Conservation (phyloP, 2,888 invertebrate species). For the Drosophila koepferae region DNA sequence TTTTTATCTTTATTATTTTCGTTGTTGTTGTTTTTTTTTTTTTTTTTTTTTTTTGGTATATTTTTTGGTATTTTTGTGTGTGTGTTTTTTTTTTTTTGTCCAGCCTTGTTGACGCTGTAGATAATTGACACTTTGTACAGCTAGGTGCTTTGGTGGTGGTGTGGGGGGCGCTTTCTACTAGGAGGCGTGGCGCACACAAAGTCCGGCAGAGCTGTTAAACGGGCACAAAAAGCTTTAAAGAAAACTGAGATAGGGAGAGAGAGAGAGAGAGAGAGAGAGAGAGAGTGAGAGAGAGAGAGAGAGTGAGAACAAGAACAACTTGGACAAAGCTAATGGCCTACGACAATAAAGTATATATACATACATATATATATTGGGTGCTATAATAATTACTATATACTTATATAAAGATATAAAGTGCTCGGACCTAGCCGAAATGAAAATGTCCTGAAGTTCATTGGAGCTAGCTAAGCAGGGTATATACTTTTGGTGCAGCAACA, state of each 20-base stretch:
- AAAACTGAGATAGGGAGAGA: neutral
- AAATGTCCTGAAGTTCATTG: neutral
- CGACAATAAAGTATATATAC: slow-evolving; percentile 17
- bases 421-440: slow-evolving; percentile 26
- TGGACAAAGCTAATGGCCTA: slow-evolving; percentile 40
- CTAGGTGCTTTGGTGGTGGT: neutral
- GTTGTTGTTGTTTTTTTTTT: slow-evolving; percentile 1
- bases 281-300: neutral
- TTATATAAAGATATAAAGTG: slow-evolving; percentile 1
- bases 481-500: neutral
- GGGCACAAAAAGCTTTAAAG: slow-evolving; percentile 15
- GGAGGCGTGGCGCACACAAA: slow-evolving; percentile 15
- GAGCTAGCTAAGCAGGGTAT: neutral
- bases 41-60: slow-evolving; percentile 6
- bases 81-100: slow-evolving; percentile 20
- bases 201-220: slow-evolving; percentile 24
- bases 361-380: neutral
- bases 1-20: slow-evolving; percentile 45
- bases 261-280: neutral
- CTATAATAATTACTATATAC: slow-evolving; percentile 19
- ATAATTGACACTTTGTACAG: slow-evolving; percentile 53
- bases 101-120: slow-evolving; percentile 38
- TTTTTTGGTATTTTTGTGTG: slow-evolving; percentile 2
- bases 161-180: neutral
- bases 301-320: neutral